Evolutionary conservation across 2,113 vertebrate species (phyloP).

Genomic region (Pteropus alecto): DNA sequence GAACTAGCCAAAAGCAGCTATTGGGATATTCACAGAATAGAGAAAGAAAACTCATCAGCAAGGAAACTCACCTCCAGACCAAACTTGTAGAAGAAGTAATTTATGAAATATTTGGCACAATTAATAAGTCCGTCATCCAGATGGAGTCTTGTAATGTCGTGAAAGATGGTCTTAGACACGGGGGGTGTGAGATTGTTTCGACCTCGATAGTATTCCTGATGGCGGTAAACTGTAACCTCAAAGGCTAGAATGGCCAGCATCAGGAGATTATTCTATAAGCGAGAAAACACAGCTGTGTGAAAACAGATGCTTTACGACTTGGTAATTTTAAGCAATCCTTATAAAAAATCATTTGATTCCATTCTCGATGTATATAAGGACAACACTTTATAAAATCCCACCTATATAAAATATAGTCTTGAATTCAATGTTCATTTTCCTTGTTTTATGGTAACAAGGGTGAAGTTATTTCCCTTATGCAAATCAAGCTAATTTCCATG

Average conservation of each 20-base stretch:
- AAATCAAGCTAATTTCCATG: neutral
- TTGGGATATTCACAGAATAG: neutral
- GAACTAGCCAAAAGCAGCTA: neutral
- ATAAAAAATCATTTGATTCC: neutral
- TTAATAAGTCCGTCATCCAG: constrained; percentile 93
- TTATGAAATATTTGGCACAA: constrained; percentile 97
- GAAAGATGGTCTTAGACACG: constrained; percentile 94
- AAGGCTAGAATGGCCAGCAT: constrained; percentile 95
- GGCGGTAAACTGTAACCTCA: constrained; percentile 96
- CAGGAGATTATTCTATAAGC: constrained; percentile 91
- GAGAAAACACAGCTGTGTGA: neutral
- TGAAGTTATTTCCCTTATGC: neutral
- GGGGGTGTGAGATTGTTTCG: constrained; percentile 93
- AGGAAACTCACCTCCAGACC: constrained; percentile 91
- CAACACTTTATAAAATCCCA: neutral
- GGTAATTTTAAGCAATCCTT: neutral
- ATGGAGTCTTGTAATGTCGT: constrained; percentile 94
- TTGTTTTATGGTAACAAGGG: neutral
- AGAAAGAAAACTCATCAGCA: neutral
- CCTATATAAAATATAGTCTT: neutral
- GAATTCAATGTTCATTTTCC: neutral
- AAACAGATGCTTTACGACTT: too few species aligned
- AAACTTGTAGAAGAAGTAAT: constrained; percentile 99
- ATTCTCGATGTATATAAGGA: neutral
- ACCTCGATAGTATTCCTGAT: constrained; percentile 94